Percentiles rank a stretch among this genome's conserved stretches.
Evolutionary conservation across 2,797 vertebrate species (phyloP).

Genomic region (Manis javanica): DNA sequence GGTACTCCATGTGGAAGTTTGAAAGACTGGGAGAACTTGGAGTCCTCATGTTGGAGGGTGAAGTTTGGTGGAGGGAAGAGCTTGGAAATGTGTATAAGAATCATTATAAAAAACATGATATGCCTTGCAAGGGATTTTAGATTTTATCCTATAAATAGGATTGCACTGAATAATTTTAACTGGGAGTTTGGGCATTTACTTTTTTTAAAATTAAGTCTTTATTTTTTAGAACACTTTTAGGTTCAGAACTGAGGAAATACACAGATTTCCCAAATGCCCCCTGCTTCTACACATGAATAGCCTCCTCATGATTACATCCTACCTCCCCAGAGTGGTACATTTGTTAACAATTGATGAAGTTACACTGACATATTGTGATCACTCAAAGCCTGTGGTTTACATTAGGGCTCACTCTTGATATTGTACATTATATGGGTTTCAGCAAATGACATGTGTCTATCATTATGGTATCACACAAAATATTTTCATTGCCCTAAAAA

Average conservation of each 20-base stretch:
- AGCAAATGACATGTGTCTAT: neutral
- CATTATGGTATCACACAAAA: neutral
- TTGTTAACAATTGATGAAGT: neutral
- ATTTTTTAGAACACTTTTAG: neutral
- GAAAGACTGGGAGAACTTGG: neutral
- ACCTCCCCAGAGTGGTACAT: neutral
- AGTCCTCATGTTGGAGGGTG: neutral
- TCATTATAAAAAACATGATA: neutral
- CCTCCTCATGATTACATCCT: neutral
- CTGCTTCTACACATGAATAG: neutral
- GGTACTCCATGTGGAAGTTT: neutral
- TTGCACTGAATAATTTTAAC: conserved; percentile 18
- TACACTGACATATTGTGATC: neutral
- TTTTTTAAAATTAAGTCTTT: neutral
- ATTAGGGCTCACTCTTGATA: neutral
- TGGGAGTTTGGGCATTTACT: neutral
- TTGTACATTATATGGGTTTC: neutral
- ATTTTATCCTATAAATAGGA: neutral
- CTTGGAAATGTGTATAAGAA: neutral
- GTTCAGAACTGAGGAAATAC: neutral
- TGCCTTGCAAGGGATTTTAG: conserved; percentile 16
- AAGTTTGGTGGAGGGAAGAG: neutral
- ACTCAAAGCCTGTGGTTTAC: neutral
- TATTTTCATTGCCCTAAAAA: neutral
- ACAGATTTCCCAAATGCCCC: neutral